These are phyloP conservation scores for Ceyx melanurus DNA, from an alignment of 2,113 vertebrate species.

Conservation along the genomic window DNA sequence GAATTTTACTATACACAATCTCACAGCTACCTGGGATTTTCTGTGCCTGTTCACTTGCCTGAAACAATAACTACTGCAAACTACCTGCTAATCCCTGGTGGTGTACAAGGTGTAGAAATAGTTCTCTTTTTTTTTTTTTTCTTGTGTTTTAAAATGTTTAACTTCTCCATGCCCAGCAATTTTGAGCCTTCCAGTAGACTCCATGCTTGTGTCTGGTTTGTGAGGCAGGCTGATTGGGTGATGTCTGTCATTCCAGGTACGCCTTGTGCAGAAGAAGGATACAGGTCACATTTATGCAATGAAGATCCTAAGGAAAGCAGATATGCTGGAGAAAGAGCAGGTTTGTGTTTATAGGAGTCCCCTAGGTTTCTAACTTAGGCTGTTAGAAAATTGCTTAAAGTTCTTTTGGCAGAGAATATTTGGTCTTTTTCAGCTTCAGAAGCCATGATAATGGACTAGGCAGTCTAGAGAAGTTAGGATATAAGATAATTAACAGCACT, in stretches of 20 bases:
- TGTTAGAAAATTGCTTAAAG: not conserved
- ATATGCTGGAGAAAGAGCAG: constrained; percentile 99
- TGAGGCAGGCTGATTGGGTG: not conserved
- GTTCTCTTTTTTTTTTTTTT: not conserved
- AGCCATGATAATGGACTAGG: not conserved
- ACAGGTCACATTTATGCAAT: constrained; percentile 99
- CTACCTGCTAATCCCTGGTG: not conserved
- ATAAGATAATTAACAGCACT: not conserved
- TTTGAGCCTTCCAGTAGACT: not conserved
- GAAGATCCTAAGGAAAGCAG: constrained; percentile 97
- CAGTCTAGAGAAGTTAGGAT: not conserved
- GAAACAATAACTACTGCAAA: not conserved
- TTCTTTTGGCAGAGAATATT: not conserved
- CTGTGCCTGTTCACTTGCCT: not conserved
- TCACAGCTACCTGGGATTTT: not conserved
- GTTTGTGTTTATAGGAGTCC: constrained; percentile 57
- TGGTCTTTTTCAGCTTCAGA: not conserved
- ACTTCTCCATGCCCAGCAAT: not conserved
- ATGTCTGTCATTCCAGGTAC: constrained; percentile 79
- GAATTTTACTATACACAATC: not conserved
- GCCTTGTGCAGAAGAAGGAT: constrained; percentile 98
- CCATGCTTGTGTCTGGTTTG: not conserved
- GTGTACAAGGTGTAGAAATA: not conserved
- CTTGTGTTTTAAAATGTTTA: not conserved
- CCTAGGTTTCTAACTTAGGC: not conserved